Conservation (phyloP, 2,888 invertebrate genomes). For the Ormyrus labotus region DNA sequence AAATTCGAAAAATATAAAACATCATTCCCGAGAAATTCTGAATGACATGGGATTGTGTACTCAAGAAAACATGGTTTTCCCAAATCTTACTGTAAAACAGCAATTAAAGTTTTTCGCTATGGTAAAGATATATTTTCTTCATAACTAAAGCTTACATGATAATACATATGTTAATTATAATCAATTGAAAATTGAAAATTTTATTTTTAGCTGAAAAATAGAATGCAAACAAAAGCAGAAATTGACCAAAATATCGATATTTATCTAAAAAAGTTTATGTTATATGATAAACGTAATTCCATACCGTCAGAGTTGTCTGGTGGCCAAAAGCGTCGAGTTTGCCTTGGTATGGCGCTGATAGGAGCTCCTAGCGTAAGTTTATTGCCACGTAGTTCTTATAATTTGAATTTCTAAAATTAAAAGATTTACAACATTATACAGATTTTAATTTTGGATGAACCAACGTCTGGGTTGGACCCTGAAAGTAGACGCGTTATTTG, state of each 20-base stretch:
- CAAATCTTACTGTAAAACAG: constrained; percentile 86
- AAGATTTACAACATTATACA: no score
- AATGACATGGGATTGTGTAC: constrained; percentile 89
- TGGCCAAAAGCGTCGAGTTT: constrained; percentile 92
- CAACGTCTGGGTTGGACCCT: constrained; percentile 92
- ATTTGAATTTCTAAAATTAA: no score
- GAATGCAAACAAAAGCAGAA: constrained; percentile 64
- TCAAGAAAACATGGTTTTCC: constrained; percentile 89
- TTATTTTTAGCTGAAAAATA: constrained; percentile 42
- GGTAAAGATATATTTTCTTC: constrained; percentile 76
- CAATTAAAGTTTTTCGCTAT: constrained; percentile 88
- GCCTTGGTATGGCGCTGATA: constrained; percentile 88
- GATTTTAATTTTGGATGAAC: constrained; percentile 84
- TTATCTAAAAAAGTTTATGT: constrained; percentile 78
- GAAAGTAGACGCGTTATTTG: constrained; percentile 75
- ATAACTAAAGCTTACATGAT: neutral
- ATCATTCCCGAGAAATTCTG: constrained; percentile 81
- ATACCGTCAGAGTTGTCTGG: constrained; percentile 84
- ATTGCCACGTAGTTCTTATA: neutral
- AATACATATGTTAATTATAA: neutral
- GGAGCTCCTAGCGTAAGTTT: constrained; percentile 81
- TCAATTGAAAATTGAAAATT: neutral
- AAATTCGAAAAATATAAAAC: constrained; percentile 83
- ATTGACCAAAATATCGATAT: constrained; percentile 77
- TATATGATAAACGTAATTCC: constrained; percentile 80